Percentiles rank a stretch among this genome's conserved stretches.
These are phyloP conservation scores for Mugil cephalus DNA, from an alignment of 2,113 vertebrate species.

Conservation along the genomic window DNA sequence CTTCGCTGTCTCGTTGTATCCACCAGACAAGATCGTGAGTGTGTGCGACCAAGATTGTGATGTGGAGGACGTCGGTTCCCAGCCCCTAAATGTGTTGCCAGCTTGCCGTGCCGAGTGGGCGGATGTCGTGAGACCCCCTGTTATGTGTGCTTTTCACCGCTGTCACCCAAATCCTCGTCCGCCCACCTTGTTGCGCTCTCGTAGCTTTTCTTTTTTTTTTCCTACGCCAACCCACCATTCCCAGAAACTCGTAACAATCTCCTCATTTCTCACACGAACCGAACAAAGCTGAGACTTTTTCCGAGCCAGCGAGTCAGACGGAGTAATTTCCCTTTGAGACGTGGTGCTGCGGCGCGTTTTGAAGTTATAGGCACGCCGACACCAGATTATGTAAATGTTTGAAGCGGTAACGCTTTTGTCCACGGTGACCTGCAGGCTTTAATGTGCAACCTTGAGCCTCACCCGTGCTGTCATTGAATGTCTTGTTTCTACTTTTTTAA, in stretches of 20 bases:
- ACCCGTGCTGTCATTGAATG: background rate
- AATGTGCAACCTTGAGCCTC: background rate
- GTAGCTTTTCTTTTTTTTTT: background rate
- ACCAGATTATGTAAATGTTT: conserved; percentile 1
- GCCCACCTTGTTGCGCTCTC: conserved; percentile 55
- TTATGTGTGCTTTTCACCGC: conserved; percentile 50
- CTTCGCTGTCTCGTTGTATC: conserved; percentile 18
- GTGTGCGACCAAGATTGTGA: background rate
- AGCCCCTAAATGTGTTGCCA: conserved; percentile 56
- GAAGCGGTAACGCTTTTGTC: background rate
- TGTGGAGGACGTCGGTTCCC: conserved; percentile 27
- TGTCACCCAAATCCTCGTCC: conserved; percentile 53
- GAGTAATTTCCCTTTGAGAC: conserved; percentile 3
- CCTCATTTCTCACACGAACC: conserved; percentile 7
- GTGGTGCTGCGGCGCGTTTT: background rate
- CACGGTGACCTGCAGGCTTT: background rate
- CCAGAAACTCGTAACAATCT: conserved; percentile 11
- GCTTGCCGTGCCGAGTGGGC: conserved; percentile 62
- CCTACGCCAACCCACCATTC: conserved; percentile 47
- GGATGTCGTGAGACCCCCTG: conserved; percentile 73
- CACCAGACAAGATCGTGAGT: conserved; percentile 2
- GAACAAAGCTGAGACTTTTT: conserved; percentile 10
- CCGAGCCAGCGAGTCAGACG: conserved; percentile 8
- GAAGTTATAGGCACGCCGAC: background rate
- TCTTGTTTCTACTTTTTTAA: background rate